These are phyloP conservation scores for Philotrypesis tridentata DNA, from an alignment of 1,140 invertebrate genomes.

Conservation along the genomic window DNA sequence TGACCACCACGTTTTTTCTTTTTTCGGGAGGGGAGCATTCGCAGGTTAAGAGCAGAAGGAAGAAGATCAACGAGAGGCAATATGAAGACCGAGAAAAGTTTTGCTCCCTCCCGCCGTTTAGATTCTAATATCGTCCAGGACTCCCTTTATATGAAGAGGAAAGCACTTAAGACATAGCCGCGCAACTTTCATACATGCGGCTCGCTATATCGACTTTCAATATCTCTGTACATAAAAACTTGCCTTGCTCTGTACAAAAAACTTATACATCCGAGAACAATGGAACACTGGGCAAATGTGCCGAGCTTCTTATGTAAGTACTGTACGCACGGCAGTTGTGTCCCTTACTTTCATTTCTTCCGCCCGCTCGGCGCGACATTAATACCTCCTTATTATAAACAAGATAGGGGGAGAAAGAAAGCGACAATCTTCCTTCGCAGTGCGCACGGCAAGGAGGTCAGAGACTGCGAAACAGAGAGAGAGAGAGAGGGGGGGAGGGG, in stretches of 20 bases:
- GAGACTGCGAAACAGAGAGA: not conserved
- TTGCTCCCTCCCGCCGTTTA: not conserved
- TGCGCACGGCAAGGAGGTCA: not conserved
- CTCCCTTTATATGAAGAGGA: not conserved
- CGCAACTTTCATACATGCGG: not conserved
- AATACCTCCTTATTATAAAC: slow-evolving; percentile 35
- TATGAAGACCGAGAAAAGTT: not conserved
- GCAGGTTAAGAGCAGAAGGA: not conserved
- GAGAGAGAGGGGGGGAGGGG: too few species aligned
- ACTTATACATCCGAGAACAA: not conserved
- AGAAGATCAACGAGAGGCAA: not conserved
- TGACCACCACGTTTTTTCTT: not conserved
- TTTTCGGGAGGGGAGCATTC: not conserved
- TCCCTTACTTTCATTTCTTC: not conserved
- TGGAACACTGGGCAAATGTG: not conserved
- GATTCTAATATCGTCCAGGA: not conserved
- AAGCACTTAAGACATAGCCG: not conserved
- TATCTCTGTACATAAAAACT: not conserved
- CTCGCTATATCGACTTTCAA: not conserved
- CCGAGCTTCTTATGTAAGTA: not conserved
- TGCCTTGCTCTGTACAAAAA: not conserved
- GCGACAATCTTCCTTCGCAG: not conserved
- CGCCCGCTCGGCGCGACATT: not conserved
- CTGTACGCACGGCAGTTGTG: too few species aligned
- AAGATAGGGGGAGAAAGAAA: not conserved